Percentiles rank a stretch among this genome's conserved stretches.
phyloP scores from a whole-genome alignment of 2,797 vertebrate species.

The Phataginus tricuspis region DNA sequence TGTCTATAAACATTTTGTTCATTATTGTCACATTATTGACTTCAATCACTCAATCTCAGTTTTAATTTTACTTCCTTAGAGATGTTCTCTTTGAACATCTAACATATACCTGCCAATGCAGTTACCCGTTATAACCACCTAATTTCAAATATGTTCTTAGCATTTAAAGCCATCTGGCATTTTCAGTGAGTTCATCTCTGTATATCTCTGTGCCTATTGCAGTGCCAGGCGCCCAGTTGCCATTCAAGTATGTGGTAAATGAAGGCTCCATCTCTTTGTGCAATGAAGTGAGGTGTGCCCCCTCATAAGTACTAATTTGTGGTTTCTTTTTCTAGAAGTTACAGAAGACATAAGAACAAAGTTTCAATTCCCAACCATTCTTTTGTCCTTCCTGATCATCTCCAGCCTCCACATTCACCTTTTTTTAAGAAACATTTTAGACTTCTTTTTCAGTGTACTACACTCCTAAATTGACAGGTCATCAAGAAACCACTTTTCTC shows the following conservation, averaged over 20 bases:
- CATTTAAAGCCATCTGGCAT: not conserved
- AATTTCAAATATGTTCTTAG: not conserved
- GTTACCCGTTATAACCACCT: not conserved
- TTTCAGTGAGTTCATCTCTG: not conserved
- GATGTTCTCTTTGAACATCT: not conserved
- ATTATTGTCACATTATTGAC: not conserved
- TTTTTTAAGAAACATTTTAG: not conserved
- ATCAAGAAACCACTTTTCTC: not conserved
- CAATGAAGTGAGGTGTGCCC: not conserved
- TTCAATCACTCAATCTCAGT: not conserved
- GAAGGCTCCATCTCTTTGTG: not conserved
- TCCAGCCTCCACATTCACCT: not conserved
- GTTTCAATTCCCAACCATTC: not conserved
- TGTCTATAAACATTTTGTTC: not conserved
- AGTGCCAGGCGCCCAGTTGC: not conserved
- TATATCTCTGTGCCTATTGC: not conserved
- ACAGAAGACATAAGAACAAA: not conserved
- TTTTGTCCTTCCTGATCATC: not conserved
- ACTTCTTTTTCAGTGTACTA: not conserved
- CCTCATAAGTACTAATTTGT: not conserved
- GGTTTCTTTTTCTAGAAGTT: not conserved
- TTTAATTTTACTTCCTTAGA: not conserved
- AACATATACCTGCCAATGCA: not conserved
- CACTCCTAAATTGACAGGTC: not conserved
- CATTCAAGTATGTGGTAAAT: not conserved